Evolutionary conservation across 2,888 invertebrate genomes (phyloP).

Genomic region (Polymixis flavicincta): DNA sequence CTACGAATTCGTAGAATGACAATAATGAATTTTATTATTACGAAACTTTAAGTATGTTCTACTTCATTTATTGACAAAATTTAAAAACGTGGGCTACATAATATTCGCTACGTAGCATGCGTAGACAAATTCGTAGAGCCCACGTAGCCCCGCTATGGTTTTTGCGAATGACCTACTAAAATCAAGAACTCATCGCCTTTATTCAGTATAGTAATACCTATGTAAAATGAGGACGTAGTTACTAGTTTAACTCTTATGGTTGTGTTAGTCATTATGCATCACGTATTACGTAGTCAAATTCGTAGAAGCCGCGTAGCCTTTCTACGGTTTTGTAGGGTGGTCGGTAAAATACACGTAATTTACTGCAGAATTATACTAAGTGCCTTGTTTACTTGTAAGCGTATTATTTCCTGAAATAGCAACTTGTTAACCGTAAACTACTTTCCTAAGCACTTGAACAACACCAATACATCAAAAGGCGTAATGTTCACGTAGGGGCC

Average conservation of each 20-base stretch:
- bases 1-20: conserved; percentile 23
- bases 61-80: background rate
- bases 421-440: background rate
- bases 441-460: background rate
- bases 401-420: background rate
- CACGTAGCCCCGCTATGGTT: background rate
- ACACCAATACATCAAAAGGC: background rate
- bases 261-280: background rate
- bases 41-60: background rate
- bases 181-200: background rate
- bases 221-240: background rate
- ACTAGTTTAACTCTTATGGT: background rate
- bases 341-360: background rate
- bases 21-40: conserved; percentile 17
- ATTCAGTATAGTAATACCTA: background rate
- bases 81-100: conserved; percentile 1
- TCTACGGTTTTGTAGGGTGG: conserved; percentile 5
- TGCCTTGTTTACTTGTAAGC: background rate
- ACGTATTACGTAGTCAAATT: background rate
- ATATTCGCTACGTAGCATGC: background rate
- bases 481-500: background rate
- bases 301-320: conserved; percentile 10
- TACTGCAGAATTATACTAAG: background rate
- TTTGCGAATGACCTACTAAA: background rate
- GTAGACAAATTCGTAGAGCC: conserved; percentile 21